Percentiles rank a stretch among this genome's conserved stretches.
Conservation (phyloP, 1,140 invertebrate genomes). For the Lerema accius region DNA sequence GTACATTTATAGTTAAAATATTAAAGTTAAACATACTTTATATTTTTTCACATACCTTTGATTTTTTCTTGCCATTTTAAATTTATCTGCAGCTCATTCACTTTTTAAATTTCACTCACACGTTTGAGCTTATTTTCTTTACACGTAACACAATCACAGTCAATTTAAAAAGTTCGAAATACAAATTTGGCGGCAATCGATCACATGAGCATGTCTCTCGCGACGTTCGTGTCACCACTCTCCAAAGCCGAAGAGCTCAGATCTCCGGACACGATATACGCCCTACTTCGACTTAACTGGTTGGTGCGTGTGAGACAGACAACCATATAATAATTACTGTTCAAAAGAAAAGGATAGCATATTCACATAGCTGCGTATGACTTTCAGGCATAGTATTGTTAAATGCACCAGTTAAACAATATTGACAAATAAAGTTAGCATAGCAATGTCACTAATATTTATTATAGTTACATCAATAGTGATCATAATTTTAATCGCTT, state of each 20-base stretch:
- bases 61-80: slow-evolving; percentile 52
- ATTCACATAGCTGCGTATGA: background rate
- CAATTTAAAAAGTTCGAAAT: slow-evolving; percentile 63
- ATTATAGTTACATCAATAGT: background rate
- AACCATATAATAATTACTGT: slow-evolving; percentile 40
- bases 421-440: background rate
- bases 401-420: background rate
- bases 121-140: slow-evolving; percentile 33
- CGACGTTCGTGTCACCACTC: slow-evolving; percentile 74
- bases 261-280: slow-evolving; percentile 67
- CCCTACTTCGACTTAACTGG: slow-evolving; percentile 75
- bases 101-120: slow-evolving; percentile 32
- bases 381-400: too few relatives aligned
- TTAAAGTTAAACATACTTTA: too few relatives aligned
- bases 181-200: slow-evolving; percentile 72
- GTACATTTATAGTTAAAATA: too few relatives aligned
- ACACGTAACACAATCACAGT: slow-evolving; percentile 51
- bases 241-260: slow-evolving; percentile 48
- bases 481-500: background rate
- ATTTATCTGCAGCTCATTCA: slow-evolving; percentile 24
- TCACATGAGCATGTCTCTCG: slow-evolving; percentile 76
- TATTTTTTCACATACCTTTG: slow-evolving; percentile 44
- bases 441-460: too few relatives aligned
- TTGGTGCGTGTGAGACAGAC: slow-evolving; percentile 62
- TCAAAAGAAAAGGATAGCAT: slow-evolving; percentile 32